Conservation (phyloP, 35 echinoderm and acorn worm genomes). For the Anneissia japonica region DNA sequence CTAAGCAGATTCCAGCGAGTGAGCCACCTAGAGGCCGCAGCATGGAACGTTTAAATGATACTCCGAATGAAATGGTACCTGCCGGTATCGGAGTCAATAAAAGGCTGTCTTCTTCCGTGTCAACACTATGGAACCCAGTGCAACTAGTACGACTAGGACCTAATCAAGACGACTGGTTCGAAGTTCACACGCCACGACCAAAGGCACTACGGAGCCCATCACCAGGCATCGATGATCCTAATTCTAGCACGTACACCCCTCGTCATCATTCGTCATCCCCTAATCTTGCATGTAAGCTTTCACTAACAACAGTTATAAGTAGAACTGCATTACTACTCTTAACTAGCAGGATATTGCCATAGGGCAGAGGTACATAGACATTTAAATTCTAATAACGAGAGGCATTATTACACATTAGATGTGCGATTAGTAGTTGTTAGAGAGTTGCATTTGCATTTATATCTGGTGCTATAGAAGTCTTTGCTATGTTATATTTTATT, state of each 20-base stretch:
- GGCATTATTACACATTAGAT: too few species aligned
- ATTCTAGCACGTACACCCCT: conserved; percentile 24
- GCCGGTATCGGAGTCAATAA: conserved; percentile 30
- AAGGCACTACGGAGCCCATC: conserved; percentile 21
- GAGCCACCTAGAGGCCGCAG: conserved; percentile 45
- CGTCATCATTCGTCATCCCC: conserved; percentile 63
- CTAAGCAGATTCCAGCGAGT: conserved; percentile 22
- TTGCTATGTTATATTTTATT: too few species aligned
- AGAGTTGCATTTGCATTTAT: too few species aligned
- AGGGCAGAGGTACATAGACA: too few species aligned
- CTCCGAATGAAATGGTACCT: background rate
- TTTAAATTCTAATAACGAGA: too few species aligned
- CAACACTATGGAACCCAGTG: conserved; percentile 42
- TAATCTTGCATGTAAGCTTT: conserved; percentile 80
- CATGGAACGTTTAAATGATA: conserved; percentile 39
- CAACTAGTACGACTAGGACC: conserved; percentile 62
- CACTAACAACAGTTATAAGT: background rate
- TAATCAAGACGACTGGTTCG: conserved; percentile 65
- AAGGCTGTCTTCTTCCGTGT: conserved; percentile 49
- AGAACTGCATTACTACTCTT: background rate
- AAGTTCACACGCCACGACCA: conserved; percentile 46
- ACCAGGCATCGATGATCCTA: conserved; percentile 34
- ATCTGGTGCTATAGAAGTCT: too few species aligned
- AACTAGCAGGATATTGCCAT: too few species aligned
- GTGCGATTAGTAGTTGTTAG: too few species aligned